Evolutionary conservation across 2,888 invertebrate genomes (phyloP), one percentile per base, ranked within the genome.

Genomic region (Aleiodes alternator): DNA sequence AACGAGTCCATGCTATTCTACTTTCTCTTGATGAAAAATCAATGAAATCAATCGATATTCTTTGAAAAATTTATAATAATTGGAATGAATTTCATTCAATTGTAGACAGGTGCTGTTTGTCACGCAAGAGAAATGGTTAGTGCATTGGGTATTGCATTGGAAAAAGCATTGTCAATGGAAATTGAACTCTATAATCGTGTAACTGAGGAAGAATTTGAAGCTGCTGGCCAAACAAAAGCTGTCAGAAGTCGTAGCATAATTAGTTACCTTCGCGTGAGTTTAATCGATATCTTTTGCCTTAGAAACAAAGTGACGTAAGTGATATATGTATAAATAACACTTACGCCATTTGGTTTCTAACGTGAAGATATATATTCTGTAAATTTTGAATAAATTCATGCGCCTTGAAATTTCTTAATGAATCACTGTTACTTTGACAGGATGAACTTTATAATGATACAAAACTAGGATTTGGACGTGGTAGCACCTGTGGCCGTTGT

Each of bases 161-260:
- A 95, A 57, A 91, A 91, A 53, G 93, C 95, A 0, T 91, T 95
- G 1, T 90, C 92, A 57, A 94, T 94, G 55, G 96, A 96, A 89
- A 91, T 93, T 70, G 93, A 94, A 38, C 91, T 95, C 53, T 94
- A 94, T 5, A 92, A 93, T 1, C 94, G 94, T 87, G 94, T 96
- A 3, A 96, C 95, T 0, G 95, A 95, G 81, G 96, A 96, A 86
- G 96, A 96, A 90, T 96, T 96, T 94, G 95, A 96, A 83, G 93
- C 94, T 0, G 93, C 96, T 78, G 92, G 94, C 80, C 93, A 94
- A 0, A 92, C 92, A 1, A 95, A 95, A 87, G 82, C 89, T 7
- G 94, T 95, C 81, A 91, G 95, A 80, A 91, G 93, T 77, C 90
- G 91, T 48, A 92, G 92, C 79, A 90, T 96, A 50, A 86, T 96